Percentiles rank a stretch among this genome's conserved stretches.
These are phyloP conservation scores for Planococcus citri DNA, from an alignment of 1,140 invertebrate species.

Conservation along the genomic window DNA sequence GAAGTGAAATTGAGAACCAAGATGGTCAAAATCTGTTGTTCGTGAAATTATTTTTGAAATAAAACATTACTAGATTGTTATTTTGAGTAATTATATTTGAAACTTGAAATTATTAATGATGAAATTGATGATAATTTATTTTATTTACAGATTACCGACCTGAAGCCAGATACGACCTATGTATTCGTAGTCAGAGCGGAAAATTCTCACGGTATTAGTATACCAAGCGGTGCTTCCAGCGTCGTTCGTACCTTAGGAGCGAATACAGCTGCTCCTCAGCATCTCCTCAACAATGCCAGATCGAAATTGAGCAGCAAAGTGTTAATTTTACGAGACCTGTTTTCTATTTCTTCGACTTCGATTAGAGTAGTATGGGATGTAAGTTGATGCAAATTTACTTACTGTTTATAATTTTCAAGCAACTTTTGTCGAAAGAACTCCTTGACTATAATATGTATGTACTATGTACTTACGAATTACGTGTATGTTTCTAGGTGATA, in stretches of 20 bases:
- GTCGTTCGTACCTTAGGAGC: slow-evolving; percentile 50
- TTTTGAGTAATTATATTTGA: too few relatives aligned
- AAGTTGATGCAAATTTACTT: not conserved
- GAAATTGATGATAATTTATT: too few relatives aligned
- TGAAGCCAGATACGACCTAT: slow-evolving; percentile 70
- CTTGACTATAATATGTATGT: too few relatives aligned
- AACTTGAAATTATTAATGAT: too few relatives aligned
- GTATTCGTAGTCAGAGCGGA: slow-evolving; percentile 78
- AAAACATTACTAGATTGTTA: too few relatives aligned
- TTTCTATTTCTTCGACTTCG: slow-evolving; percentile 63
- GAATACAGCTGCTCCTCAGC: slow-evolving; percentile 58
- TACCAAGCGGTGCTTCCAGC: slow-evolving; percentile 52
- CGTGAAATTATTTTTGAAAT: too few relatives aligned
- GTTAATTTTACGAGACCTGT: slow-evolving; percentile 62
- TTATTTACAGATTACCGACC: slow-evolving; percentile 42
- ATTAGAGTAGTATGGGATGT: slow-evolving; percentile 64
- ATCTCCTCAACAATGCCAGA: slow-evolving; percentile 65
- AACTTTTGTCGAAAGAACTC: too few relatives aligned
- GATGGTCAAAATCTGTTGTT: too few relatives aligned
- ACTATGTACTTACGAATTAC: too few relatives aligned
- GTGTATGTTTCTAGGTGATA: slow-evolving; percentile 35
- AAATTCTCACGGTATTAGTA: slow-evolving; percentile 67
- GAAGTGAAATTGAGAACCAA: too few relatives aligned
- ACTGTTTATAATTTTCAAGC: too few relatives aligned
- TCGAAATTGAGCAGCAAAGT: slow-evolving; percentile 66